phyloP scores from a whole-genome alignment of 1,140 invertebrate genomes.

The Sarcophaga peregrina region DNA sequence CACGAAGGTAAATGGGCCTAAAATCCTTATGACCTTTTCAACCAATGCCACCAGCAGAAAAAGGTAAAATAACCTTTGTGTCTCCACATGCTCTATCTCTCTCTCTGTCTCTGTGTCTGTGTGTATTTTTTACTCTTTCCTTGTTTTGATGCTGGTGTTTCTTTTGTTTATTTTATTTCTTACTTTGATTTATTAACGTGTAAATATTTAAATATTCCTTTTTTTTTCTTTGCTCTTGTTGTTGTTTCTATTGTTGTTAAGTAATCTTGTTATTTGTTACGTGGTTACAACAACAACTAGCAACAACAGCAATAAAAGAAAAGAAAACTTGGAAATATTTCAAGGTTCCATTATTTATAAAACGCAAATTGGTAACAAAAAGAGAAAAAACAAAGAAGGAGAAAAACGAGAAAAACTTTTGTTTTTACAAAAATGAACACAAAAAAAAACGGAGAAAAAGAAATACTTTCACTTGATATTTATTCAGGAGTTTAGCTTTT shows the following conservation, averaged over 20 bases:
- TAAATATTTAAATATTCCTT: not conserved
- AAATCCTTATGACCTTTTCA: not conserved
- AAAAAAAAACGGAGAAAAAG: not conserved
- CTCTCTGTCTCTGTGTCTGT: no score
- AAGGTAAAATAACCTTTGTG: no score
- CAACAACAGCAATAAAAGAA: constrained; percentile 6
- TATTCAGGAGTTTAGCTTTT: not conserved
- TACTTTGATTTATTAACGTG: constrained; percentile 15
- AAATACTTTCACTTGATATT: not conserved
- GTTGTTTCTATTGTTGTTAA: not conserved
- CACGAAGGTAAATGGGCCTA: not conserved
- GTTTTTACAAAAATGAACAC: no score
- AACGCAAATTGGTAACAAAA: no score
- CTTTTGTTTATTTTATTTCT: not conserved
- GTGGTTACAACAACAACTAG: not conserved
- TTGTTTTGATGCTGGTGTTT: not conserved
- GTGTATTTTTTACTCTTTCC: not conserved
- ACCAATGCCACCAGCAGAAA: no score
- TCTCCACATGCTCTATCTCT: no score
- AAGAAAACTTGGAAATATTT: not conserved
- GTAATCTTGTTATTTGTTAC: constrained; percentile 6
- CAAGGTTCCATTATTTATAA: not conserved
- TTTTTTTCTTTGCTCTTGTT: not conserved
- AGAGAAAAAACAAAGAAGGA: no score
- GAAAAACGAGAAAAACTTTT: no score